Evolutionary conservation across 2,888 invertebrate genomes (phyloP), one percentile per base, ranked within the genome.

Genomic region (Mesoligia furuncula): DNA sequence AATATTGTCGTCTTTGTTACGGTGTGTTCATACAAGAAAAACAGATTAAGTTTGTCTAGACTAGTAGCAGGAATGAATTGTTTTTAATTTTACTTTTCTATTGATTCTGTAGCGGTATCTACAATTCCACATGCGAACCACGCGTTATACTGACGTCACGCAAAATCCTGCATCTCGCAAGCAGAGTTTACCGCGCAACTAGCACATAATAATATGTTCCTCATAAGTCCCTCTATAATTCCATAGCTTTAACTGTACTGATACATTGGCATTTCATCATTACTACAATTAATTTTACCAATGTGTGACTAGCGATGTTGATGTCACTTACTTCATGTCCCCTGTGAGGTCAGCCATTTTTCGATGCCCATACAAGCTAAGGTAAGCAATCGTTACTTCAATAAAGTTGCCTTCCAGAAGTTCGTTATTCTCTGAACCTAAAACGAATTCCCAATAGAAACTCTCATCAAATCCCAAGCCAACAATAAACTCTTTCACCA

Each of bases 401-500:
- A 57, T 20, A 39, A 57, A 57, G 13, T 27, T 8, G 2, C 27
- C 27, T 8, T 31, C 15, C 2, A 36, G 2, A 54, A 64, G 0
- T 61, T 17, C 2, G 42, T 42, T 42, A 42, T 42, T 42, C 42
- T 42, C 42, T 42, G 39, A 66, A 24, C 17, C 2, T 0, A 45
- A 45, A 64, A 45, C 9, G 1, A 48, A 48, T 17, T 39, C 13
- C 17, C 3, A 51, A 31, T 20, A 39, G 7, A 39, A 59, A 8
- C 9, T 68, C 27, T 27, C 39, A 54, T 36, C 36, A 70, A 79
- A 64, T 70, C 45, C 24, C 15, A 20, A 39, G 27, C 7, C 36
- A 24, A 62, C 15, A 45, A 70, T 61, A 57, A 71, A 45, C 17
- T 79, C 8, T 79, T 48, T 42, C 45, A n/a, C 13, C 24, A 73